Evolutionary conservation across 2,888 invertebrate species (phyloP).

Genomic region (Pammene fasciana): DNA sequence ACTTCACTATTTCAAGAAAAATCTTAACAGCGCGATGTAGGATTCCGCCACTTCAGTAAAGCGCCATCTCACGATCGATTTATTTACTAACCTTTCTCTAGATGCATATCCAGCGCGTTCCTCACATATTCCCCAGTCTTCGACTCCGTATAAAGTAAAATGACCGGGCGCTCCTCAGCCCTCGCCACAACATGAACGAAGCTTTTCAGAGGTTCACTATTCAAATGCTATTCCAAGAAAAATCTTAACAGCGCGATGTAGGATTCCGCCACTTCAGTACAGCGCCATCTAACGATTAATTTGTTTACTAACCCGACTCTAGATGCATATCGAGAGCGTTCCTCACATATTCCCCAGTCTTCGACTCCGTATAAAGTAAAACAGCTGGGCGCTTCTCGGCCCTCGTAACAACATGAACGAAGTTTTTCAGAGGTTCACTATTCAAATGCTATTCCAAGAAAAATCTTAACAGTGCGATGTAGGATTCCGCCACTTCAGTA

Average conservation of each 20-base stretch:
- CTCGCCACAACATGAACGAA: slow-evolving; percentile 3
- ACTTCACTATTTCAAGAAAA: too few species aligned
- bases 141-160: slow-evolving; percentile 15
- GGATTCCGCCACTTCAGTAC: too few species aligned
- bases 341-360: slow-evolving; percentile 18
- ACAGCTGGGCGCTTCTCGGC: background rate
- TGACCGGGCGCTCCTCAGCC: background rate
- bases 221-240: too few species aligned
- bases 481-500: too few species aligned
- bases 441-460: too few species aligned
- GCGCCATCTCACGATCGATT: too few species aligned
- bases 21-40: too few species aligned
- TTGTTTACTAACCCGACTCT: slow-evolving; percentile 14
- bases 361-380: slow-evolving; percentile 12
- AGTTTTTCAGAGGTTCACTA: slow-evolving; percentile 27
- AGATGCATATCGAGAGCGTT: slow-evolving; percentile 8
- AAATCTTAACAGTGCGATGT: too few species aligned
- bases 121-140: slow-evolving; percentile 22
- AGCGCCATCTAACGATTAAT: too few species aligned
- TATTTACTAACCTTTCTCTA: slow-evolving; percentile 12
- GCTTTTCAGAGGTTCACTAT: slow-evolving; percentile 31
- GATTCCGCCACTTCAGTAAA: too few species aligned
- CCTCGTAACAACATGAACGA: background rate
- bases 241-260: too few species aligned
- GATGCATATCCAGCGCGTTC: slow-evolving; percentile 4